Evolutionary conservation across 2,797 vertebrate species (phyloP).

Genomic region (Xenopus petersii): DNA sequence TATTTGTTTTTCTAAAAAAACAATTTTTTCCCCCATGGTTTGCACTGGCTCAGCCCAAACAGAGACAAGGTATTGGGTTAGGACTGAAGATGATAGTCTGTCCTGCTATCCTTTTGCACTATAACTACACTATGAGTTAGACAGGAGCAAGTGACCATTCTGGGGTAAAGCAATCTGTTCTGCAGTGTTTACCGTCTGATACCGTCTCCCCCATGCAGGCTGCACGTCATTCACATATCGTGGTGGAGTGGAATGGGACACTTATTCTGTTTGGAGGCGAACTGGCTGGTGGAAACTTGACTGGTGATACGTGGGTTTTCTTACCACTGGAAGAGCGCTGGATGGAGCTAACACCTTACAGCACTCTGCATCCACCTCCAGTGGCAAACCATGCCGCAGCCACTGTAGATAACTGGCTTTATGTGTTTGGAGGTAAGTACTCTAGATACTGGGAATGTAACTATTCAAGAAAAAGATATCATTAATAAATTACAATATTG

Average conservation of each 20-base stretch:
- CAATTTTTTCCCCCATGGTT: too few relatives aligned
- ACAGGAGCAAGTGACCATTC: too few relatives aligned
- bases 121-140: too few relatives aligned
- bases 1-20: too few relatives aligned
- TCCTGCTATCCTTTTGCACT: too few relatives aligned
- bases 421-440: conserved; percentile 80
- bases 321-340: conserved; percentile 69
- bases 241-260: conserved; percentile 77
- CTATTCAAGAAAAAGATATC: too few relatives aligned
- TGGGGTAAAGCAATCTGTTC: too few relatives aligned
- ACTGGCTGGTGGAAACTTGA: conserved; percentile 73
- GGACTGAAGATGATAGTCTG: too few relatives aligned
- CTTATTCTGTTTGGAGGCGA: conserved; percentile 87
- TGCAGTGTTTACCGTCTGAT: too few relatives aligned
- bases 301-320: conserved; percentile 84
- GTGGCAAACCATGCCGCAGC: conserved; percentile 85
- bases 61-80: too few relatives aligned
- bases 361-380: conserved; percentile 71
- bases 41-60: too few relatives aligned
- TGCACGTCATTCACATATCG: conserved; percentile 85
- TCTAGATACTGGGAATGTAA: background rate
- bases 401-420: conserved; percentile 80
- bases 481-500: too few relatives aligned
- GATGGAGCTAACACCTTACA: conserved; percentile 70
- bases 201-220: conserved; percentile 58